A percentile compares a stretch with the other conserved stretches of the same genome.
Conservation (phyloP, 2,888 invertebrate species). For the Neoitamus cyanurus region DNA sequence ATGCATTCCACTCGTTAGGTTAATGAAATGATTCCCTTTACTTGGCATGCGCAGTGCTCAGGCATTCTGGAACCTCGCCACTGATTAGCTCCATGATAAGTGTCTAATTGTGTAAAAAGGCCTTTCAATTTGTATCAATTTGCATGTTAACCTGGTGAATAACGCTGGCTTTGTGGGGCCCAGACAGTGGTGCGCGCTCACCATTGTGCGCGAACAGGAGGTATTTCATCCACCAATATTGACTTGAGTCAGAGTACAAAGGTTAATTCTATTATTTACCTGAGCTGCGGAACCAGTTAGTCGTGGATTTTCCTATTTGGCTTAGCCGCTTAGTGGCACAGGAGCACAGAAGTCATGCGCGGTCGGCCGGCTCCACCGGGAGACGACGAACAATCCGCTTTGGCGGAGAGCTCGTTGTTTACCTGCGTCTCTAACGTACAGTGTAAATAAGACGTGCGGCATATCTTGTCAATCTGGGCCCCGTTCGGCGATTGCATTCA, state of each 20-base stretch:
- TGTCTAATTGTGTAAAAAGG: slow-evolving; percentile 22
- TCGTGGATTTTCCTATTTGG: slow-evolving; percentile 25
- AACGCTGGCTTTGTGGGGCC: slow-evolving; percentile 3
- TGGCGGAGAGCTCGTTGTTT: neutral
- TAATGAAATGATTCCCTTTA: neutral
- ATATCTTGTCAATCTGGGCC: slow-evolving; percentile 28
- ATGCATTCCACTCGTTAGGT: neutral
- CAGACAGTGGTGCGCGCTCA: neutral
- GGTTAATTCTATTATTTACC: slow-evolving; percentile 34
- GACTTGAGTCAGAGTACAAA: slow-evolving; percentile 37
- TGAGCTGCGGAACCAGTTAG: slow-evolving; percentile 3
- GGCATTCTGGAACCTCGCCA: neutral
- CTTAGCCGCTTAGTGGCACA: neutral
- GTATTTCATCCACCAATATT: slow-evolving; percentile 33
- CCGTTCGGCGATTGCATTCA: slow-evolving; percentile 30
- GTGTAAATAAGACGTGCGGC: slow-evolving; percentile 23
- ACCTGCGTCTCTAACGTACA: slow-evolving; percentile 2
- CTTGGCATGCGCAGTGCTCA: neutral
- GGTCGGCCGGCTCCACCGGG: neutral
- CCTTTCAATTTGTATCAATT: slow-evolving; percentile 35
- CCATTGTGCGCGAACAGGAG: neutral
- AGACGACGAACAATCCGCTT: neutral
- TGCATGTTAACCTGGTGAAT: slow-evolving; percentile 13
- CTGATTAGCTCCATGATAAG: neutral
- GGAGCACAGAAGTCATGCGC: slow-evolving; percentile 31